These are phyloP conservation scores for Masnerella sp. DNA, from an alignment of 2,888 invertebrate species.

Conservation along the genomic window DNA sequence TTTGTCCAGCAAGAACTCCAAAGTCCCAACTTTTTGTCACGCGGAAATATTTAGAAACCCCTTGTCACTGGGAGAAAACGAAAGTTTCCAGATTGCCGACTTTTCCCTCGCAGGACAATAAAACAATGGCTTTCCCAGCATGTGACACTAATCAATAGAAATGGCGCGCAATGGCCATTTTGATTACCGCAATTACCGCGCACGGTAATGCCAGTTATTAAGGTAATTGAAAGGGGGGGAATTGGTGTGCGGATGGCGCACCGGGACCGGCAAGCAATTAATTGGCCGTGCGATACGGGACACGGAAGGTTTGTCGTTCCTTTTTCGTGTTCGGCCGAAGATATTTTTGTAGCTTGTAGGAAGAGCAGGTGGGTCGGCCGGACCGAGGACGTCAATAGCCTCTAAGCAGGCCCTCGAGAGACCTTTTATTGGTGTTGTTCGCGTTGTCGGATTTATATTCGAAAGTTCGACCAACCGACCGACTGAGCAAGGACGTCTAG, in stretches of 20 bases:
- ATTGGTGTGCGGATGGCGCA: slow-evolving; percentile 14
- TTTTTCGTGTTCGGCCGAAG: slow-evolving; percentile 30
- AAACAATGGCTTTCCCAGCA: slow-evolving; percentile 8
- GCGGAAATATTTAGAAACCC: too few relatives aligned
- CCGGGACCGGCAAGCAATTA: slow-evolving; percentile 33
- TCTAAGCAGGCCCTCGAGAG: slow-evolving; percentile 50
- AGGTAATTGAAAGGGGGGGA: slow-evolving; percentile 20
- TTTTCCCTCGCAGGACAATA: not conserved
- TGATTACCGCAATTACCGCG: slow-evolving; percentile 27
- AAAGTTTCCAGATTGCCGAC: slow-evolving; percentile 1
- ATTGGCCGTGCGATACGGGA: slow-evolving; percentile 25
- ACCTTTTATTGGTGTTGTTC: slow-evolving; percentile 53
- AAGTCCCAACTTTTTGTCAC: too few relatives aligned
- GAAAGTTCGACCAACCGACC: slow-evolving; percentile 48
- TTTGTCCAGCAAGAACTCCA: too few relatives aligned
- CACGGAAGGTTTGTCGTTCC: slow-evolving; percentile 10
- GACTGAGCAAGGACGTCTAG: slow-evolving; percentile 62
- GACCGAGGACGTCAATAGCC: slow-evolving; percentile 54
- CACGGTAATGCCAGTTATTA: slow-evolving; percentile 28
- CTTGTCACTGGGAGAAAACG: too few relatives aligned
- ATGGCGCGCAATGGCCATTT: slow-evolving; percentile 10
- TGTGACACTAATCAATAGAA: slow-evolving; percentile 32
- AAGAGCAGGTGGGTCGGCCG: slow-evolving; percentile 51
- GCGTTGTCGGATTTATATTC: slow-evolving; percentile 52
- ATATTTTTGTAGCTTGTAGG: slow-evolving; percentile 52